phyloP scores from a whole-genome alignment of 30 jellyfish, hydroid and myxozoan genomes.

The Aurelia aurita complex sp. Pacific region DNA sequence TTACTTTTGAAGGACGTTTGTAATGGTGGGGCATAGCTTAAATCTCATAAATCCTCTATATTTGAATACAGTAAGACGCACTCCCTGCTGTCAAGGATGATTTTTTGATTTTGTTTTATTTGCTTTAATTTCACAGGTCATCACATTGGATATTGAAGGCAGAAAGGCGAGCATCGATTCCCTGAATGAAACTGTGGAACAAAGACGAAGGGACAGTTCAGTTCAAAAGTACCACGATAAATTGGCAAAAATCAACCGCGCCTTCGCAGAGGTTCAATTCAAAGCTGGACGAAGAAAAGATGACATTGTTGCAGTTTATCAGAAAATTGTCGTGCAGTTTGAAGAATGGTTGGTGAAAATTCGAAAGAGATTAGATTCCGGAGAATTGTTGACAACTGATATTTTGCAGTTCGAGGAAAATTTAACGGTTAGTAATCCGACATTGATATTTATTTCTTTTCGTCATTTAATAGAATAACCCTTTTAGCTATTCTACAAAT shows the following conservation, averaged over 20 bases:
- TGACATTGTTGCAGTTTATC: slow-evolving; percentile 77
- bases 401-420: slow-evolving; percentile 86
- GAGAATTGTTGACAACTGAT: slow-evolving; percentile 88
- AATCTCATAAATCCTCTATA: no score
- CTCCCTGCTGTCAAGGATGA: not conserved
- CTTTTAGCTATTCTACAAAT: no score
- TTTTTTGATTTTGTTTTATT: not conserved
- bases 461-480: no score
- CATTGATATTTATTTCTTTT: no score
- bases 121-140: slow-evolving; percentile 28
- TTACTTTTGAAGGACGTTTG: no score
- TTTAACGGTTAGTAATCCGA: slow-evolving; percentile 59
- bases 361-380: slow-evolving; percentile 59
- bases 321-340: slow-evolving; percentile 71
- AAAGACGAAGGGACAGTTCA: slow-evolving; percentile 67
- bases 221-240: slow-evolving; percentile 69
- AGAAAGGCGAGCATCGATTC: slow-evolving; percentile 85
- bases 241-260: slow-evolving; percentile 61
- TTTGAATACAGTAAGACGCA: no score
- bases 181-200: slow-evolving; percentile 53
- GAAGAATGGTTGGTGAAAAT: slow-evolving; percentile 82
- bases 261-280: slow-evolving; percentile 68
- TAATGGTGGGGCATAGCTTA: no score
- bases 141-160: slow-evolving; percentile 86
- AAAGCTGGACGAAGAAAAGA: slow-evolving; percentile 70